Evolutionary conservation across 2,888 invertebrate species (phyloP).

Genomic region (Dasysyrphus albostriatus): DNA sequence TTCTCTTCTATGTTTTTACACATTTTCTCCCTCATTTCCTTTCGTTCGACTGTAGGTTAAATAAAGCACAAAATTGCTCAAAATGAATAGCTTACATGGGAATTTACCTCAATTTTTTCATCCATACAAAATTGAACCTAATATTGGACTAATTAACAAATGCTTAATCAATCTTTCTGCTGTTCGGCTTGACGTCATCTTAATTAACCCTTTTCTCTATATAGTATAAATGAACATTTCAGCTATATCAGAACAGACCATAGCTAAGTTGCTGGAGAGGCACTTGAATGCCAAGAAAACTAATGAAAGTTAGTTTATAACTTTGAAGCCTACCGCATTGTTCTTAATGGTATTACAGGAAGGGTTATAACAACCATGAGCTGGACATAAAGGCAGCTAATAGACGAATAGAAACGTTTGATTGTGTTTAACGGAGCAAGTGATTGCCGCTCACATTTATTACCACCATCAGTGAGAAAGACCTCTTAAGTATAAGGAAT

Average conservation of each 20-base stretch:
- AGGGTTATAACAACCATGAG: constrained; percentile 32
- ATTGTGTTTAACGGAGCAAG: constrained; percentile 73
- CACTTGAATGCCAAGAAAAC: constrained; percentile 44
- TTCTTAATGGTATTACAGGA: constrained; percentile 12
- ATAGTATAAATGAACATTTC: neutral
- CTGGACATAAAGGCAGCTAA: constrained; percentile 53
- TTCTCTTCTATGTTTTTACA: neutral
- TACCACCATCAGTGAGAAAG: constrained; percentile 38
- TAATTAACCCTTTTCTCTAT: constrained; percentile 68
- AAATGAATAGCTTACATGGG: neutral
- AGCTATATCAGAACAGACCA: neutral
- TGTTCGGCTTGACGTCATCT: constrained; percentile 45
- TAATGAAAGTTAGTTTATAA: constrained; percentile 58
- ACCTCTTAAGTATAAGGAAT: neutral
- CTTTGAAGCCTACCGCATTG: constrained; percentile 11
- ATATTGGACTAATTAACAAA: constrained; percentile 61
- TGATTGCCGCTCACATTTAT: constrained; percentile 72
- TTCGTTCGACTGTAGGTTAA: constrained; percentile 19
- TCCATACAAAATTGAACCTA: constrained; percentile 47
- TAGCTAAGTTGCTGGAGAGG: neutral
- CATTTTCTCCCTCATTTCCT: neutral
- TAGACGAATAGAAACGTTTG: constrained; percentile 54
- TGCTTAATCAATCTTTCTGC: constrained; percentile 73
- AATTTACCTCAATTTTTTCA: constrained; percentile 6
- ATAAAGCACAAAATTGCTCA: constrained; percentile 39